Base-by-base conservation (phyloP, 2,113 vertebrate genomes). In the Neomonachus schauinslandi region DNA sequence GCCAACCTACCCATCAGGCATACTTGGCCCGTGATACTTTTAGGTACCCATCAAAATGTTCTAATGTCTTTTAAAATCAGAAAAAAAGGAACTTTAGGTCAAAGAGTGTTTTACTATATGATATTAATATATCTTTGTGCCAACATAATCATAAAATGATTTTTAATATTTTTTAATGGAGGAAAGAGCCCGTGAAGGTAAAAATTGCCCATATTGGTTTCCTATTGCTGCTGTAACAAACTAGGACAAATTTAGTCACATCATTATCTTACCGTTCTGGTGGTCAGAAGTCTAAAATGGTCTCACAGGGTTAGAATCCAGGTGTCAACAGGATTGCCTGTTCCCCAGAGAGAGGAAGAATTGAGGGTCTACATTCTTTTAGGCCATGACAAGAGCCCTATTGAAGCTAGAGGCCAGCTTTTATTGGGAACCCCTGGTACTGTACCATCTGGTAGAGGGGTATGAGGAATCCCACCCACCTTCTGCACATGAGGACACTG, bases 51-150 rank as follows among this genome's bases (percentile, higher is more conserved):
- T 13, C 31, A 76, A 96, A 88, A 97, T 42, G n/a, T 95, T 94
- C 46, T 61, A 12, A 59, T 94, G 89, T 94, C 36, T 94, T 96
- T 96, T 83, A 72, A 83, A 97, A 67, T 74, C 59, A 63, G 36
- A 81, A 63, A 2, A 26, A 85, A 55, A 80, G 11, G 42, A 88
- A 39, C 3, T 65, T 65, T 57, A 80, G 61, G 53, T 28, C 8
- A 89, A 92, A 87, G 51, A 72, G 26, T 13, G 2, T 79, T 92
- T 96, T 63, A 18, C 53, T 42, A 51, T 87, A 15, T 63, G 67
- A 59, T 59, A 55, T 55, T 74, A 83, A 67, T 74, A 90, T 22
- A 89, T 77, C 13, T 61, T 89, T 72, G 26, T 85, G 49, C 3
- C n/a, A 86, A 57, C 24, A 67, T 31, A 49, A 65, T 71, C 53